Percentiles rank a stretch among this genome's conserved stretches.
phyloP scores from a whole-genome alignment of 2,113 vertebrate genomes.

The Marmota flaviventris region DNA sequence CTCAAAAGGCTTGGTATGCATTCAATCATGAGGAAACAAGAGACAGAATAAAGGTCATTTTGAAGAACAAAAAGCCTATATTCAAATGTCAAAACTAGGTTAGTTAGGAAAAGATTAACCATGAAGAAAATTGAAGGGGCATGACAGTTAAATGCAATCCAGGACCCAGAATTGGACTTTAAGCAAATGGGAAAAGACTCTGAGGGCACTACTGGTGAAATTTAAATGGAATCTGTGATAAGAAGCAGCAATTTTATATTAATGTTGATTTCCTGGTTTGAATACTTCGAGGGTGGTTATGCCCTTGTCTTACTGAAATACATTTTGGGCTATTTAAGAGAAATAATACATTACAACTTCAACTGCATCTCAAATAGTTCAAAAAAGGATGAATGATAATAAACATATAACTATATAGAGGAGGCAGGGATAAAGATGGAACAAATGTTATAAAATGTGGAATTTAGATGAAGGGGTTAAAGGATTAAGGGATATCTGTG shows the following conservation, averaged over 20 bases:
- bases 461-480: background rate
- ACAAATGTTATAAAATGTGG: background rate
- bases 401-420: background rate
- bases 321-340: background rate
- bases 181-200: background rate
- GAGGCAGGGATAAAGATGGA: background rate
- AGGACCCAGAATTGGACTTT: background rate
- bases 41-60: background rate
- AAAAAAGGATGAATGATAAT: background rate
- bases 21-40: background rate
- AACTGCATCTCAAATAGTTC: background rate
- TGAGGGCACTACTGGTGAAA: background rate
- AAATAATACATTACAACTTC: background rate
- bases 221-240: background rate
- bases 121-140: slow-evolving; percentile 8
- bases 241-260: background rate
- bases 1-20: background rate
- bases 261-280: background rate
- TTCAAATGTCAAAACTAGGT: background rate
- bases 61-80: background rate
- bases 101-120: background rate
- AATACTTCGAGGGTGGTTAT: background rate
- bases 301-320: background rate
- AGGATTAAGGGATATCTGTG: background rate
- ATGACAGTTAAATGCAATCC: background rate